These are phyloP conservation scores for Cremastinae sp. DNA, from an alignment of 2,888 invertebrate genomes.

Conservation along the genomic window DNA sequence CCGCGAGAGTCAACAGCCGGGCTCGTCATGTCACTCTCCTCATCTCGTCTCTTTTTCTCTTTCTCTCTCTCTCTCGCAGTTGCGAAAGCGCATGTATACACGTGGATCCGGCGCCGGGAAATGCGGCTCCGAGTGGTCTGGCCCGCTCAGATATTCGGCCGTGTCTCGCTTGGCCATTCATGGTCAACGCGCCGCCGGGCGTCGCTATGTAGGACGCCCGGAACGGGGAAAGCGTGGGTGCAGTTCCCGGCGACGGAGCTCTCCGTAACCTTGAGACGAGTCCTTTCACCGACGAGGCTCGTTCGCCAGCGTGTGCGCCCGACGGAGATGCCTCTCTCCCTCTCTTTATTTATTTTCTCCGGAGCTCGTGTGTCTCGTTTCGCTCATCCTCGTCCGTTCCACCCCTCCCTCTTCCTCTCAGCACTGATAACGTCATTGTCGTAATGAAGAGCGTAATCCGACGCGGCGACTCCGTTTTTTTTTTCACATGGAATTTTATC, in stretches of 20 bases:
- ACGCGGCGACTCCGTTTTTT: too few species aligned
- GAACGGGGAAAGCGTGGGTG: slow-evolving; percentile 33
- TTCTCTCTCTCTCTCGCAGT: background rate
- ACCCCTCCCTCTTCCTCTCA: too few species aligned
- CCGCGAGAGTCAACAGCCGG: too few species aligned
- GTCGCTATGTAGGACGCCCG: slow-evolving; percentile 42
- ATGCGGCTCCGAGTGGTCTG: too few species aligned
- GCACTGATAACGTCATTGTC: too few species aligned
- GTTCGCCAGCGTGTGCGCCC: background rate
- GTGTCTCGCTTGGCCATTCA: slow-evolving; percentile 30
- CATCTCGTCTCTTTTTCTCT: background rate
- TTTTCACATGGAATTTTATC: too few species aligned
- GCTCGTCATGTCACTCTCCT: too few species aligned
- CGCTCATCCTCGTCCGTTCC: too few species aligned
- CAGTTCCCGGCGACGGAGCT: slow-evolving; percentile 28
- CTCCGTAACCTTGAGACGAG: slow-evolving; percentile 47
- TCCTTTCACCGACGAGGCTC: slow-evolving; percentile 36
- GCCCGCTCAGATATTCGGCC: background rate
- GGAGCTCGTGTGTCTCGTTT: too few species aligned
- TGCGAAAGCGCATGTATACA: slow-evolving; percentile 4
- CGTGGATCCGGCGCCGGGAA: background rate
- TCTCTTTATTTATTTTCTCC: background rate
- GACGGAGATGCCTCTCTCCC: background rate
- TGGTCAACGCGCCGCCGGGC: slow-evolving; percentile 2
- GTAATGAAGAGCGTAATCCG: too few species aligned